Evolutionary conservation across 2,888 invertebrate genomes (phyloP).

Genomic region (Ornithoptera alexandrae): DNA sequence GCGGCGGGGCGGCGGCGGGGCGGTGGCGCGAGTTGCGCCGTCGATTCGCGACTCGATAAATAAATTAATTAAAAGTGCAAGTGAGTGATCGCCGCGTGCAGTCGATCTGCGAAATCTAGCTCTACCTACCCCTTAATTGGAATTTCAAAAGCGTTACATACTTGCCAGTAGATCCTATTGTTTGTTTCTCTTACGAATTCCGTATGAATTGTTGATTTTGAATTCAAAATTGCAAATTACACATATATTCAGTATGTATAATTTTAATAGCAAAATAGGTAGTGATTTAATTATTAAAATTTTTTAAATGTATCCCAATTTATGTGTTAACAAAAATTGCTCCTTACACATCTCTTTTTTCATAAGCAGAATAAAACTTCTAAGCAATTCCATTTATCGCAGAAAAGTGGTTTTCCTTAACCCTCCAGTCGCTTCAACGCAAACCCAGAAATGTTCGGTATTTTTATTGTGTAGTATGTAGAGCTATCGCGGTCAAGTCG

Average conservation of each 20-base stretch:
- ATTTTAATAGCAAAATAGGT: not conserved
- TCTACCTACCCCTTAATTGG: constrained; percentile 71
- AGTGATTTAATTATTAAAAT: not conserved
- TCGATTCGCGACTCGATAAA: constrained; percentile 79
- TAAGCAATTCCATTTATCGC: constrained; percentile 26
- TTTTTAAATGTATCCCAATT: not conserved
- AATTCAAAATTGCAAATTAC: not conserved
- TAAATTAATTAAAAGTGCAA: constrained; percentile 82
- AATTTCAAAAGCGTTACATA: constrained; percentile 60
- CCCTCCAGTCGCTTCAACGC: constrained; percentile 23
- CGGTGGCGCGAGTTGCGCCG: constrained; percentile 76
- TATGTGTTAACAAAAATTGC: not conserved
- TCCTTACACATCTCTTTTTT: constrained; percentile 4
- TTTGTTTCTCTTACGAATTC: constrained; percentile 41
- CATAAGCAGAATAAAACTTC: constrained; percentile 21
- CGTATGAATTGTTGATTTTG: not conserved
- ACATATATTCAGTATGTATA: not conserved
- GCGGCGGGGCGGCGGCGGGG: constrained; percentile 56
- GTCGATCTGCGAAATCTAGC: constrained; percentile 62
- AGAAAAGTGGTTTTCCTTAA: constrained; percentile 21
- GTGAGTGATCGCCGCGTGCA: constrained; percentile 77
- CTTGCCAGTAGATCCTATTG: constrained; percentile 53
- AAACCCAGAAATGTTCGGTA: constrained; percentile 29
- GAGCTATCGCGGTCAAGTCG: constrained; percentile 23
- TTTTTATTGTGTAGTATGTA: constrained; percentile 30